Evolutionary conservation across 2,797 vertebrate genomes (phyloP).

Genomic region (Microctenopoma stevenorrisi): DNA sequence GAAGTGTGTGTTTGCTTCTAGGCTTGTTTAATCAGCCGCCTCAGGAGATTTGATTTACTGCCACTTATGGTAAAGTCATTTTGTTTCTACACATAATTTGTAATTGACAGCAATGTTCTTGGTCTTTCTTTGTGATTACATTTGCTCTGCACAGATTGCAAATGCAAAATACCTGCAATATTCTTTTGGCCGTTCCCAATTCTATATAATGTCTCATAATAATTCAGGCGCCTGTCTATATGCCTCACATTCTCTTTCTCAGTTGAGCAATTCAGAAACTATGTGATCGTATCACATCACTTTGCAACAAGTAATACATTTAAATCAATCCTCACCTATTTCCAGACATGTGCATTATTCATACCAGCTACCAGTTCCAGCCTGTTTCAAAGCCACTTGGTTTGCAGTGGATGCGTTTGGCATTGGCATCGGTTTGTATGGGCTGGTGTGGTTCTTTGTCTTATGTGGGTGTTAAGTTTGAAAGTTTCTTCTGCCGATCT

Average conservation of each 20-base stretch:
- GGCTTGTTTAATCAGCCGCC: conserved; percentile 1
- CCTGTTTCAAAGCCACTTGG: conserved; percentile 29
- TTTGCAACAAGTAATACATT: conserved; percentile 65
- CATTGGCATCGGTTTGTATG: conserved; percentile 36
- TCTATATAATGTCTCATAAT: conserved; percentile 40
- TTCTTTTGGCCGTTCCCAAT: conserved; percentile 17
- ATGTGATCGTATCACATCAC: conserved; percentile 57
- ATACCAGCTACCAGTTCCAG: conserved; percentile 32
- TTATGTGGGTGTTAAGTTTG: conserved; percentile 9
- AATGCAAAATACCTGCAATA: background rate
- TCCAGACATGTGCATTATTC: conserved; percentile 54
- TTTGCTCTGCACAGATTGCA: background rate
- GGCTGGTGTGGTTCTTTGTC: conserved; percentile 29
- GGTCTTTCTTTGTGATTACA: background rate
- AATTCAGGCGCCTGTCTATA: conserved; percentile 32
- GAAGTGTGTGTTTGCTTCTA: background rate
- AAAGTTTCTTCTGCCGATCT: conserved; percentile 17
- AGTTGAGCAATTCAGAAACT: conserved; percentile 35
- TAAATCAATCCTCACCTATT: conserved; percentile 58
- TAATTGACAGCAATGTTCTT: conserved; percentile 2
- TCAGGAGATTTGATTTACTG: conserved; percentile 10
- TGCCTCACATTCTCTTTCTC: conserved; percentile 10
- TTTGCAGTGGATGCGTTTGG: conserved; percentile 29
- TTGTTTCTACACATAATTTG: background rate
- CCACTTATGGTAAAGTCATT: conserved; percentile 6